These are phyloP conservation scores for Myripristis jacobus DNA, from an alignment of 2,797 vertebrate genomes.

Conservation along the genomic window DNA sequence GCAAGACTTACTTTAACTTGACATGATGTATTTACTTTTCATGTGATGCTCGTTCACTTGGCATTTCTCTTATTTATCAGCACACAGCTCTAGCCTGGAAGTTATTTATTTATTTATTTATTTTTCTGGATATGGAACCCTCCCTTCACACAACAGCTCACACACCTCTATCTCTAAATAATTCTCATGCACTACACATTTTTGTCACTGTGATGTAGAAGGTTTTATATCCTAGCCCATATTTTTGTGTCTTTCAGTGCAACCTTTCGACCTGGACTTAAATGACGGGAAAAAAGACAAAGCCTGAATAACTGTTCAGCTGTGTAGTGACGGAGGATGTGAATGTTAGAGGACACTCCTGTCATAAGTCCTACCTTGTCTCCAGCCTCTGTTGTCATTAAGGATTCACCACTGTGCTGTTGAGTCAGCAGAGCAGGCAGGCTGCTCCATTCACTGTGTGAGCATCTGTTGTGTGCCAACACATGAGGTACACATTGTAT, in stretches of 20 bases:
- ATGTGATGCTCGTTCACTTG: neutral
- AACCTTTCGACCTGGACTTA: conserved; percentile 15
- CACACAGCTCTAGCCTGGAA: neutral
- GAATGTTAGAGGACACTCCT: conserved; percentile 64
- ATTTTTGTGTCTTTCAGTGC: neutral
- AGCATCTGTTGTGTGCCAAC: conserved; percentile 47
- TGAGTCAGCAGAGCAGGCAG: conserved; percentile 54
- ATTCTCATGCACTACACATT: neutral
- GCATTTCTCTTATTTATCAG: neutral
- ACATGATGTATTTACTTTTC: conserved; percentile 5
- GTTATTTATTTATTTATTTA: no score
- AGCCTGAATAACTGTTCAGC: conserved; percentile 50
- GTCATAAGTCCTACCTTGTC: conserved; percentile 64
- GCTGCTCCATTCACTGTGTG: conserved; percentile 23
- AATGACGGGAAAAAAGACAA: conserved; percentile 25
- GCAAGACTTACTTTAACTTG: neutral
- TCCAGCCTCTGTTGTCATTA: conserved; percentile 67
- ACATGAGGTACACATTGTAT: conserved; percentile 35
- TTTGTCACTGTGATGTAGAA: neutral
- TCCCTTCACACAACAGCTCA: no score
- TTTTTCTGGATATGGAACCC: neutral
- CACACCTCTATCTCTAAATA: neutral
- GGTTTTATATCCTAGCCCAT: neutral
- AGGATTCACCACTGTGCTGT: conserved; percentile 52
- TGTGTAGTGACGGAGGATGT: conserved; percentile 57